phyloP scores from a whole-genome alignment of 35 echinoderm and acorn worm species.

The Apostichopus parvimensis region DNA sequence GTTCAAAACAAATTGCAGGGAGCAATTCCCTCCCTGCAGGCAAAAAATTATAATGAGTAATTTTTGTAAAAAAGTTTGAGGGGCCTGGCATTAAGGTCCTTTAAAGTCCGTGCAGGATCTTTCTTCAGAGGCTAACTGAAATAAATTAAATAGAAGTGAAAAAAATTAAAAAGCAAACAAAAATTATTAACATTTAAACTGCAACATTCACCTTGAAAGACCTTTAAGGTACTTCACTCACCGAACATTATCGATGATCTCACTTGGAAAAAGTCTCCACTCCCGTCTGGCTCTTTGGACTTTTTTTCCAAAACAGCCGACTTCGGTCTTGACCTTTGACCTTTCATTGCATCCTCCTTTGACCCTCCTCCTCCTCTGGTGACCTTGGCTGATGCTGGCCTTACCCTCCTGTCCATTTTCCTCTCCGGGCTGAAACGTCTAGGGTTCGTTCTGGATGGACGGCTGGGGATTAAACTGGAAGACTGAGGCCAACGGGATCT shows the following conservation, averaged over 20 bases:
- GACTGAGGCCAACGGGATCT: constrained; percentile 43
- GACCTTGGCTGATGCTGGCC: constrained; percentile 51
- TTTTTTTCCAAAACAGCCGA: constrained; percentile 25
- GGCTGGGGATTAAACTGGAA: neutral
- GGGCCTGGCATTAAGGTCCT: too few relatives aligned
- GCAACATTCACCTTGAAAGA: too few relatives aligned
- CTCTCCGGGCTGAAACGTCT: constrained; percentile 8
- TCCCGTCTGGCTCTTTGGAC: constrained; percentile 13
- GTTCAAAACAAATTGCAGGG: too few relatives aligned
- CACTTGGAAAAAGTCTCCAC: constrained; percentile 67
- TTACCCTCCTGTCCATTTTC: neutral
- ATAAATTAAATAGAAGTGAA: too few relatives aligned
- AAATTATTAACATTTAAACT: too few relatives aligned
- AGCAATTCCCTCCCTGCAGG: too few relatives aligned
- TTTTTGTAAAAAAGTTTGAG: too few relatives aligned
- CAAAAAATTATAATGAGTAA: too few relatives aligned
- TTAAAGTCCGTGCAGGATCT: too few relatives aligned
- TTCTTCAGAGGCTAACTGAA: too few relatives aligned
- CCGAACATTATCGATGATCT: constrained; percentile 58
- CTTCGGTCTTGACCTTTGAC: constrained; percentile 61
- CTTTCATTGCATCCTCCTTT: constrained; percentile 13
- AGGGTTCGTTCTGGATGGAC: neutral
- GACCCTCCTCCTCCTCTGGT: neutral
- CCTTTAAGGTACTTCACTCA: constrained; percentile 19
- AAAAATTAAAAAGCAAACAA: too few relatives aligned